Evolutionary conservation across 1,140 invertebrate genomes (phyloP).

Genomic region (Drosophila carrolli): DNA sequence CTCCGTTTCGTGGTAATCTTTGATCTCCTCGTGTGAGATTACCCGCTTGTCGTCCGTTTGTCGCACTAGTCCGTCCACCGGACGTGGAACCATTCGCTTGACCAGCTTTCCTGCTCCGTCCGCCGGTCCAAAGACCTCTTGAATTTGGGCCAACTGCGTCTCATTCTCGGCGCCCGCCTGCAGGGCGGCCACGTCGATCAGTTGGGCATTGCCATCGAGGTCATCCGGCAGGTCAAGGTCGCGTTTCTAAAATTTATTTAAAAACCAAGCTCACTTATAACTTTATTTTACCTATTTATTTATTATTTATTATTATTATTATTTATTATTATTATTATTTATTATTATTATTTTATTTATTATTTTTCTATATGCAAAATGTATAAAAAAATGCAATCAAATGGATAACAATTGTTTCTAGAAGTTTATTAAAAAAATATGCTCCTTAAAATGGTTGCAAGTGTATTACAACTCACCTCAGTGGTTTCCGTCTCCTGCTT

Average conservation of each 20-base stretch:
- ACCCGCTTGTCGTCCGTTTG: slow-evolving; percentile 92
- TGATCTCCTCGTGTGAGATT: slow-evolving; percentile 92
- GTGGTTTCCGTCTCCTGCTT: slow-evolving; percentile 94
- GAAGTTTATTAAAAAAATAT: too few relatives aligned
- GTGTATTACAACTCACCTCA: slow-evolving; percentile 87
- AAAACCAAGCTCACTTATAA: too few relatives aligned
- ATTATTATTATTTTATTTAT: too few relatives aligned
- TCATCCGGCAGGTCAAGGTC: slow-evolving; percentile 75
- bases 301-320: too few relatives aligned
- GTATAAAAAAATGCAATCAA: too few relatives aligned
- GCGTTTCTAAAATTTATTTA: slow-evolving; percentile 55
- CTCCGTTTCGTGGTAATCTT: slow-evolving; percentile 92
- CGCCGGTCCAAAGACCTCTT: slow-evolving; percentile 57
- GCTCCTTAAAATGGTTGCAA: too few relatives aligned
- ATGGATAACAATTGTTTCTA: too few relatives aligned
- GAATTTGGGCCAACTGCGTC: slow-evolving; percentile 67
- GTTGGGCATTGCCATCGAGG: slow-evolving; percentile 63
- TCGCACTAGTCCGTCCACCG: slow-evolving; percentile 89
- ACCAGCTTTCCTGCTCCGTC: slow-evolving; percentile 65
- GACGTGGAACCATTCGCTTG: slow-evolving; percentile 73
- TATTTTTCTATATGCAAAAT: too few relatives aligned
- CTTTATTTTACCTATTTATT: too few relatives aligned
- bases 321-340: too few relatives aligned
- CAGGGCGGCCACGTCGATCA: slow-evolving; percentile 62
- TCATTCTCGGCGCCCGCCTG: slow-evolving; percentile 61